Evolutionary conservation across 1,140 invertebrate genomes (phyloP), one percentile per base, ranked within the genome.

Genomic region (Calephelis nemesis): DNA sequence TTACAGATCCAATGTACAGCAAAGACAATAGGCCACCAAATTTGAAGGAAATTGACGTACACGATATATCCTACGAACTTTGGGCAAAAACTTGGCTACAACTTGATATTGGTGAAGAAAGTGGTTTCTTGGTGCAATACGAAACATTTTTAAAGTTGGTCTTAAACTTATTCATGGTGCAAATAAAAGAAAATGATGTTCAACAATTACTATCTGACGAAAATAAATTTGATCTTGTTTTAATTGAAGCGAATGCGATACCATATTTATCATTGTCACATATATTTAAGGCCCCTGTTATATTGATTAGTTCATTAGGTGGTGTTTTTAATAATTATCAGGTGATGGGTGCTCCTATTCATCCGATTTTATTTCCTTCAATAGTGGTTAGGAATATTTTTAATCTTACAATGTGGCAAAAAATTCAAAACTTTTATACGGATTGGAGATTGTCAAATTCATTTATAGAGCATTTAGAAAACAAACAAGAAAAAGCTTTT

Each of bases 361-460:
- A 92, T 64, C 84, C 88, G 0, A 62, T 92, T 8, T 73, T 91
- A 30, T 85, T 91, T 67, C 92, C 92, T 0, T 74, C 85, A 15
- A 9, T 82, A 6, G 60, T 84, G n/a, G 67, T 78, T 5, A 83
- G 63, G 48, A 69, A 62, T n/a, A 13, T 71, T 0, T 58, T 66
- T 5, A 75, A 74, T 13, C 30, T 74, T 0, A 73, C 54, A 9
- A 78, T 81, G 58, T 78, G 69, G 67, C 75, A 87, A 65, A 78
- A 84, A 69, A 7, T 90, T 0, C n/a, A 64, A 7, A 69, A 73
- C 42, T 63, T 78, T 10, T 80, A 45, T 9, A 45, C 71, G 42
- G 30, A 70, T 13, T 70, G 60, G 47, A 65, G 9, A 47, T 48
- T 72, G 7, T 39, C 66, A 10, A 62, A 54, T 11, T 7, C 64